Percentiles rank a stretch among this genome's conserved stretches.
phyloP scores from a whole-genome alignment of 2,113 vertebrate genomes.

The Entosphenus tridentatus region DNA sequence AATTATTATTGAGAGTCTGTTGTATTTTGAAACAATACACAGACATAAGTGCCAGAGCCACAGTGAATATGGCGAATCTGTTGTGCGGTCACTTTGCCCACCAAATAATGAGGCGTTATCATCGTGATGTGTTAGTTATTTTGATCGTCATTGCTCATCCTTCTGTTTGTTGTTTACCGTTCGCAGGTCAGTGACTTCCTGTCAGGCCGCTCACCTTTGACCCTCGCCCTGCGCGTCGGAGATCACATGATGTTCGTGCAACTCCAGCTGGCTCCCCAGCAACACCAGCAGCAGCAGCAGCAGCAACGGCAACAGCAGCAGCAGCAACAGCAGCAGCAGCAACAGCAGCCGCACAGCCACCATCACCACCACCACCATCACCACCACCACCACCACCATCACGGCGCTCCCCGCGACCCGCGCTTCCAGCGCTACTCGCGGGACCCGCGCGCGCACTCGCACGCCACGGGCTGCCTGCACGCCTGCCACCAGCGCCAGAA shows the following conservation, averaged over 20 bases:
- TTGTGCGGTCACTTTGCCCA: no score
- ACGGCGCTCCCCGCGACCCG: constrained; percentile 17
- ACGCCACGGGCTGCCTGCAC: constrained; percentile 11
- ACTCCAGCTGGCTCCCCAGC: constrained; percentile 79
- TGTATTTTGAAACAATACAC: no score
- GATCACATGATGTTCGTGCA: constrained; percentile 99
- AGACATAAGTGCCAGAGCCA: no score
- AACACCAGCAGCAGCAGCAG: constrained; percentile 44
- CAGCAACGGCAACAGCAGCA: constrained; percentile 47
- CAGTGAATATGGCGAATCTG: no score
- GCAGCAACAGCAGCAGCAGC: constrained; percentile 19
- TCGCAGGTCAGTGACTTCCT: constrained; percentile 86
- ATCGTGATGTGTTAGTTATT: no score
- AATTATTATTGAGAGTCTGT: no score
- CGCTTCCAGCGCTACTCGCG: constrained; percentile 10
- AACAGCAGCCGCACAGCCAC: no score
- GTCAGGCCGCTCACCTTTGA: constrained; percentile 79
- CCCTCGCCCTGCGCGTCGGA: constrained; percentile 70
- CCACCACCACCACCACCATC: neutral
- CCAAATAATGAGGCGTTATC: no score
- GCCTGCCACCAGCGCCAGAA: constrained; percentile 18
- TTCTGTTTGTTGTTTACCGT: no score
- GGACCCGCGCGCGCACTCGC: constrained; percentile 12
- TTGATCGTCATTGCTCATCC: no score
- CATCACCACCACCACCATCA: neutral